Evolutionary conservation across 2,888 invertebrate species (phyloP).

Genomic region (Fragum sueziense): DNA sequence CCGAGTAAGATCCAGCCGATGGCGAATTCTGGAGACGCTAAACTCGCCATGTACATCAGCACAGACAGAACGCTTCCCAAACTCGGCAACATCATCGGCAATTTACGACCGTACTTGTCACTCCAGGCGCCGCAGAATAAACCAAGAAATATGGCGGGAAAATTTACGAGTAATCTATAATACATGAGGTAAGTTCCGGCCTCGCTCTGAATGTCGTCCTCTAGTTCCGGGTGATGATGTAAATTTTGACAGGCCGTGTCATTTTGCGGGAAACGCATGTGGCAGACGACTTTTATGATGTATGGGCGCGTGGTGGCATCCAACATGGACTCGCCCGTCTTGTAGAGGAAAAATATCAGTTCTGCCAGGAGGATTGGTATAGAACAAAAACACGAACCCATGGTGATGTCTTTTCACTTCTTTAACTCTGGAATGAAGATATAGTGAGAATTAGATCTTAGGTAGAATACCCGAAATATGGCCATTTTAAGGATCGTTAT

Average conservation of each 20-base stretch:
- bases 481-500: too few relatives aligned
- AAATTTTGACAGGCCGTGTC: constrained; percentile 62
- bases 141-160: constrained; percentile 77
- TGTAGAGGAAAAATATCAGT: constrained; percentile 59
- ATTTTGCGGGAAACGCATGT: constrained; percentile 59
- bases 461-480: too few relatives aligned
- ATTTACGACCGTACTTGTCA: constrained; percentile 78
- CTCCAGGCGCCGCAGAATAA: constrained; percentile 81
- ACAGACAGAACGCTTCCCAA: constrained; percentile 79
- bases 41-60: constrained; percentile 75
- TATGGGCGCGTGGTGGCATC: constrained; percentile 78
- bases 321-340: constrained; percentile 78
- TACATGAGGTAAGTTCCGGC: constrained; percentile 76
- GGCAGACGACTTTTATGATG: constrained; percentile 76
- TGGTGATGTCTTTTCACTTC: neutral
- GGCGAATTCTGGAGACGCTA: constrained; percentile 58
- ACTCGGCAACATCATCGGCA: constrained; percentile 76
- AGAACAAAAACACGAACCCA: constrained; percentile 43
- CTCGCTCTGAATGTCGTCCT: constrained; percentile 72
- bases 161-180: constrained; percentile 76
- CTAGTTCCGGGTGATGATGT: constrained; percentile 51
- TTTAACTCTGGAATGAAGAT: too few relatives aligned
- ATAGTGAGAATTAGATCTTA: too few relatives aligned
- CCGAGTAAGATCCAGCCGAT: constrained; percentile 76
- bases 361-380: constrained; percentile 60